Base-by-base conservation (phyloP, 2,888 invertebrate genomes). In the Hirtodrosophila histrioides region DNA sequence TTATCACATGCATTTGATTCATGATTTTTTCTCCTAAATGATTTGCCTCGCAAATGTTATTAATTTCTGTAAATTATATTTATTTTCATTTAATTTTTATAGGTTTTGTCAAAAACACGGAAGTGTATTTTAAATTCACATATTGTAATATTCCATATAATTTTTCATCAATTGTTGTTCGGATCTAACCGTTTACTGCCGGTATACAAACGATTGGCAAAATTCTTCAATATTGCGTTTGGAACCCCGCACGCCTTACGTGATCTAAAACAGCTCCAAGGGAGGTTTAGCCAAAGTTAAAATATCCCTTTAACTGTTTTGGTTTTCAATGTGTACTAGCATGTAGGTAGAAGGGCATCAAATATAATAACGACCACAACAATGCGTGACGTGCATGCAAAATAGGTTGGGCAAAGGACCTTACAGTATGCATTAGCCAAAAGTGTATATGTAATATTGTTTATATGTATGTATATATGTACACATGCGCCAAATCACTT, bases 331-430 rank as follows among this genome's bases (percentile, higher is more conserved):
- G 40, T 55, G 11, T 41, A 17, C 17, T 17, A 17, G 17, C 17
- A 36, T 53, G 45, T 60, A 64, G 67, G 72, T 72, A 67, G 67
- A 75, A 73, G 57, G 58, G 68, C 68, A 72, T 68, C 77, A 75
- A 77, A 76, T 74, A 78, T 76, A 74, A 76, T 76, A 76, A 76
- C 78, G 78, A 78, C 79, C 75, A 77, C 78, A 78, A 77, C 78
- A 78, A 77, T 75, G 76, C 76, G 76, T 77, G 76, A 77, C 70
- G 39, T 56, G 78, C 62, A 75, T 77, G 65, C 67, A 57, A 69
- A 72, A 45, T 12, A 29, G 24, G 53, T 56, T 50, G 29, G 27
- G 27, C 27, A 65, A 62, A 70, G 58, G 49, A 41, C 56, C 78
- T 69, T 23, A 69, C 50, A 51, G 56, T 56, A 44, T 73, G 78